A percentile compares a stretch with the other conserved stretches of the same genome.
Conservation (phyloP, 92 coral and sea anemone genomes). For the Isaurus tuberculatus region DNA sequence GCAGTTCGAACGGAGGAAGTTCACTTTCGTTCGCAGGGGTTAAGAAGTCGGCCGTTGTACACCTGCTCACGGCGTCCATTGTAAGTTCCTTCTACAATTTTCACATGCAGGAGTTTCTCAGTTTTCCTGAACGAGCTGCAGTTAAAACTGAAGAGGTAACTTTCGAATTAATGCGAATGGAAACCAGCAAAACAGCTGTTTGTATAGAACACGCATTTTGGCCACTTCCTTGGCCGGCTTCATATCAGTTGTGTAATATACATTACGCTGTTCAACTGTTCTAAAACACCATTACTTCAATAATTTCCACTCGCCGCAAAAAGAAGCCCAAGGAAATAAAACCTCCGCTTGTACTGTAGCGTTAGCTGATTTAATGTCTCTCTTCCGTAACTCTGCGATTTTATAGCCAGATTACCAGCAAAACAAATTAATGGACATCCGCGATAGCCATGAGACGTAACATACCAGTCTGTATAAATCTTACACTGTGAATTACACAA, state of each 20-base stretch:
- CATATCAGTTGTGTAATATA: neutral
- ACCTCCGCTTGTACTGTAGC: constrained; percentile 17
- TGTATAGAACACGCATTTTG: constrained; percentile 27
- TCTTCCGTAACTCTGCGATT: constrained; percentile 42
- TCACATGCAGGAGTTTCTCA: constrained; percentile 14
- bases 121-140: constrained; percentile 7
- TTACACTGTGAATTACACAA: constrained; percentile 19
- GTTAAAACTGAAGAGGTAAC: constrained; percentile 22
- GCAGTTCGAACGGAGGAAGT: constrained; percentile 47
- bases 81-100: neutral
- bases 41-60: constrained; percentile 46
- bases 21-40: constrained; percentile 43
- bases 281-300: neutral
- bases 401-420: constrained; percentile 37
- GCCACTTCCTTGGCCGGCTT: constrained; percentile 40
- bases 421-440: constrained; percentile 47
- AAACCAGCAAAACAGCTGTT: constrained; percentile 45
- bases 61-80: constrained; percentile 30
- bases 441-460: constrained; percentile 42
- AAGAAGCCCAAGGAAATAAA: constrained; percentile 2
- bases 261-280: constrained; percentile 18
- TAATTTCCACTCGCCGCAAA: constrained; percentile 1
- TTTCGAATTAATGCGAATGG: constrained; percentile 23
- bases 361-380: constrained; percentile 20
- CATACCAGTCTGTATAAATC: constrained; percentile 22